Conservation (phyloP, 2,888 invertebrate genomes). For the Zeuzera pyrina region DNA sequence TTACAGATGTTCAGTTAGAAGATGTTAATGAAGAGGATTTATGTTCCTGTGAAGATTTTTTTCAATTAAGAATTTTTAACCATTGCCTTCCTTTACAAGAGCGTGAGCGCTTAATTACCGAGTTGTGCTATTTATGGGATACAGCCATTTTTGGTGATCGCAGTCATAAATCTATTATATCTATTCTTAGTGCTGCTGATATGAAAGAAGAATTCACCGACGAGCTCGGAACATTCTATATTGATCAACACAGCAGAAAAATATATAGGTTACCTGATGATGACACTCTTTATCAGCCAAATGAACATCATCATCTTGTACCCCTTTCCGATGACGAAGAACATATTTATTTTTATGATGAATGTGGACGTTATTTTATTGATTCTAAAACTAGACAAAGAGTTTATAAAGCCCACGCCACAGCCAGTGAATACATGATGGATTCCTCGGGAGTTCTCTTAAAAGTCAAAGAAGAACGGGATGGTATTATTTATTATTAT, state of each 20-base stretch:
- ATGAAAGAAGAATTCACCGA: slow-evolving; percentile 52
- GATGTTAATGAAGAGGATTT: slow-evolving; percentile 28
- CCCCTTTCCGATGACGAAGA: slow-evolving; percentile 44
- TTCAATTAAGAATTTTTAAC: slow-evolving; percentile 53
- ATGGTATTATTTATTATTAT: slow-evolving; percentile 48
- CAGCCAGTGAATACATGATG: slow-evolving; percentile 60
- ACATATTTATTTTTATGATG: slow-evolving; percentile 54
- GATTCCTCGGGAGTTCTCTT: slow-evolving; percentile 47
- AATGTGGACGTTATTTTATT: slow-evolving; percentile 57
- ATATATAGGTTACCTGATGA: slow-evolving; percentile 47
- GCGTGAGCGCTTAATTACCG: slow-evolving; percentile 50
- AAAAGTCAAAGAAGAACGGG: slow-evolving; percentile 49
- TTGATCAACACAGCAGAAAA: slow-evolving; percentile 54
- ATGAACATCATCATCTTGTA: slow-evolving; percentile 49
- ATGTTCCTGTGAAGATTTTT: slow-evolving; percentile 52
- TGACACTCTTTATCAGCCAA: slow-evolving; percentile 42
- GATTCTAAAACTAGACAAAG: slow-evolving; percentile 42
- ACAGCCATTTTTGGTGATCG: slow-evolving; percentile 44
- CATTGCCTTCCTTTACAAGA: slow-evolving; percentile 41
- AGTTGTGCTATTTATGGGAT: slow-evolving; percentile 55
- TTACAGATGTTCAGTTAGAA: slow-evolving; percentile 17
- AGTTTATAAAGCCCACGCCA: slow-evolving; percentile 50
- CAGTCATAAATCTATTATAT: slow-evolving; percentile 50
- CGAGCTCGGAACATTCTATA: slow-evolving; percentile 46
- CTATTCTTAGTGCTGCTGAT: slow-evolving; percentile 51